Base-by-base conservation (phyloP, 2,888 invertebrate genomes). In the Opisthograptis luteolata region DNA sequence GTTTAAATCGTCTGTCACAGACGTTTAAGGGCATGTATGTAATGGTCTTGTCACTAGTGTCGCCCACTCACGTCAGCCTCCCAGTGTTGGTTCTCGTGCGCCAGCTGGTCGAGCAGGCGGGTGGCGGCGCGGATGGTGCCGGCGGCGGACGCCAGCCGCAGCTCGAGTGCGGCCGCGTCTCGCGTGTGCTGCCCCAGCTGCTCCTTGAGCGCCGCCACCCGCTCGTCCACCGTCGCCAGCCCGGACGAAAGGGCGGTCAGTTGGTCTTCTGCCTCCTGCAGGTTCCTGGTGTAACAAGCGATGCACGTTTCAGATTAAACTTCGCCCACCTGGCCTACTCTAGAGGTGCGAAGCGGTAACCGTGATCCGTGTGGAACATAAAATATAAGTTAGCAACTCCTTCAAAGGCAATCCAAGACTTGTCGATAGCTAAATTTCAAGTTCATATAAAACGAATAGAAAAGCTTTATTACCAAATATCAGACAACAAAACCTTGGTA, bases 121-220 rank as follows among this genome's bases (percentile, higher is more conserved):
- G 52, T 50, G 59, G 78, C 75, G 95, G 95, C 0, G 96, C 97
- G 10, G 95, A 99, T 93, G 0, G 96, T 96, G 58, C 93, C 93
- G 57, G 95, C 93, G 0, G 96, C 96, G 65, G 93, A 94, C 39
- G 93, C 93, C 17, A 99, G 88, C 61, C 94, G 94, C 41, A 98
- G 93, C 80, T 98, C 98, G 25, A 98, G 92, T 66, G 96, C 95
- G 1, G 99, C 98, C 0, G 98, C 99, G 81, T 99, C 99, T 64
- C 97, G 96, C 0, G 99, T 97, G 75, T 96, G 96, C 22, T 93
- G 94, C 37, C 98, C 96, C 3, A 97, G 85, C 73, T 96, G 94
- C 41, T 92, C 92, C 64, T 97, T 95, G 24, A 98, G 83, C 49
- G 95, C 92, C 0, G 94, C 92, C 0, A 98, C 97, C 12, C 95